These are phyloP conservation scores for Linnaemya vulpina DNA, from an alignment of 2,888 invertebrate genomes.

Conservation along the genomic window DNA sequence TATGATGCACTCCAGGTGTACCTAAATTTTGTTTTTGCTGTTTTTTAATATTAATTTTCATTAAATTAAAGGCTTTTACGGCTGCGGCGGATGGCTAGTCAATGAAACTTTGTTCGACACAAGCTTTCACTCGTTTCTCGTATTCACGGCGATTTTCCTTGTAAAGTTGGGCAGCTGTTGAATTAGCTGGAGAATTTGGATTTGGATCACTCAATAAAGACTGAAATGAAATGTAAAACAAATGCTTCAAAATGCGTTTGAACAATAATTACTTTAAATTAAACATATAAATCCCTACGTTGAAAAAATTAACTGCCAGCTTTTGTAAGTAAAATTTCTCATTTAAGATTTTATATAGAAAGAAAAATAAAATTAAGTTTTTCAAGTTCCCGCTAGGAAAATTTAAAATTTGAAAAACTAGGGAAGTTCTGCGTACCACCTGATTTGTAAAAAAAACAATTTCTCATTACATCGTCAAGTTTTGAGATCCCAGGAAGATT, in stretches of 20 bases:
- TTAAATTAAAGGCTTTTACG: slow-evolving; percentile 71
- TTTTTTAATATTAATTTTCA: slow-evolving; percentile 67
- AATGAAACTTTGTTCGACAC: slow-evolving; percentile 99
- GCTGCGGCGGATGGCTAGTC: slow-evolving; percentile 86
- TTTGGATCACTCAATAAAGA: slow-evolving; percentile 99
- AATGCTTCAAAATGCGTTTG: background rate
- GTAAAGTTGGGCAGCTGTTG: slow-evolving; percentile 99
- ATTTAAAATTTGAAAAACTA: too few species aligned
- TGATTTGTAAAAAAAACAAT: too few species aligned
- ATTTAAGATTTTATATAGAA: too few species aligned
- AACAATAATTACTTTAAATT: background rate
- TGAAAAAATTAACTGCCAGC: too few species aligned
- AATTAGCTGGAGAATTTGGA: slow-evolving; percentile 99
- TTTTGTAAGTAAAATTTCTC: too few species aligned
- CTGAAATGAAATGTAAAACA: slow-evolving; percentile 84
- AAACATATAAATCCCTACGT: too few species aligned
- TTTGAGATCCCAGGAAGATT: too few species aligned
- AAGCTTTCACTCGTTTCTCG: slow-evolving; percentile 99
- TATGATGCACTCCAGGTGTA: slow-evolving; percentile 67
- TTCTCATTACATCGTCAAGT: too few species aligned
- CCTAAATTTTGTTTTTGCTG: slow-evolving; percentile 63
- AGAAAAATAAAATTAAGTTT: too few species aligned
- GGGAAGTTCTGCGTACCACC: too few species aligned
- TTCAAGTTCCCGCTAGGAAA: too few species aligned
- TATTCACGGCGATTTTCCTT: slow-evolving; percentile 99